Evolutionary conservation across 1,140 invertebrate genomes (phyloP), one percentile per base, ranked within the genome.

Genomic region (Choristoneura fumiferana): DNA sequence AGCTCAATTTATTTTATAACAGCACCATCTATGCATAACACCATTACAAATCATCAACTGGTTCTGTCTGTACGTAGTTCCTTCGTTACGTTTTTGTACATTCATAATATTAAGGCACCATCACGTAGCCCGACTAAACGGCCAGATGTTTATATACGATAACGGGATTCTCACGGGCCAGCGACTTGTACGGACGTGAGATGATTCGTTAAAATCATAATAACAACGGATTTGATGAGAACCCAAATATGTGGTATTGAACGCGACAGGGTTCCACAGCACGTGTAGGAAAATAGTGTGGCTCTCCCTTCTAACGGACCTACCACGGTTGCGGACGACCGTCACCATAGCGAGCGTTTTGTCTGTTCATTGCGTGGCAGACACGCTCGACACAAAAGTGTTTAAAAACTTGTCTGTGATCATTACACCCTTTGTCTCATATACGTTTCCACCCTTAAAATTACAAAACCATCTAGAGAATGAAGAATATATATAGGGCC

Each of bases 121-220:
- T 33, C 43, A 49, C 43, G 43, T 49, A 43, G 17, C 1, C 12
- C 10, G 10, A 29, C 22, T 29, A 49, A 49, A 49, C 18, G 40
- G 15, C 22, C 22, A 22, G 43, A 49, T 49, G 43, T 49, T 33
- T 49, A 49, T 49, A 49, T 4, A 13, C 43, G 43, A 49, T 49
- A 49, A 49, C 43, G 43, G 43, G 18, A 49, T 49, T 49, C 43
- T 49, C 43, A 49, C 43, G 43, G 43, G 9, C 43, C 8, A n/a
- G 43, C 22, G 12, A 22, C 13, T 45, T 40, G 13, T 13, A 15
- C 9, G 43, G 18, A 49, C 43, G 43, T 49, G 43, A 49, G 43
- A 49, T 49, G 43, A 22, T 49, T 49, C 18, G 43, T 17, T 49
- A 49, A 49, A 12, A 49, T 49, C 18, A 49, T 49, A 49, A 49